Conservation (phyloP, 2,888 invertebrate species). For the Homarus gammarus region DNA sequence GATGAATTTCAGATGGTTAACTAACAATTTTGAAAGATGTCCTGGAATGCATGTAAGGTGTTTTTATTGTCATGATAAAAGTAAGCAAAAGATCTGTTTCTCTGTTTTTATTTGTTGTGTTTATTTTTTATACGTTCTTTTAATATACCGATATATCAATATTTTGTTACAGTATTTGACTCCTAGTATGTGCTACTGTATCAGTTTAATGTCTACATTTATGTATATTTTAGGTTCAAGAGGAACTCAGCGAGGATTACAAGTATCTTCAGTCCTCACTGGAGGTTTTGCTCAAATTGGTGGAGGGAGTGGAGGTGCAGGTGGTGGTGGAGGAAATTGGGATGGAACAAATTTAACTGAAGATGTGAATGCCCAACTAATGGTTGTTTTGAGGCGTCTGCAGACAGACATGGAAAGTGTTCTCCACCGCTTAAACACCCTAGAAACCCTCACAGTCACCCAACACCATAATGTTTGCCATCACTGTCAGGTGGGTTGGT, state of each 20-base stretch:
- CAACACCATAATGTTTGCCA: slow-evolving; percentile 60
- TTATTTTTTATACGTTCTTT: too few relatives aligned
- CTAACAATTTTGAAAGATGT: too few relatives aligned
- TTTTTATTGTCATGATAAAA: too few relatives aligned
- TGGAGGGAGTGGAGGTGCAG: slow-evolving; percentile 40
- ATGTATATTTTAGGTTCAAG: slow-evolving; percentile 23
- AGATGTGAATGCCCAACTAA: slow-evolving; percentile 59
- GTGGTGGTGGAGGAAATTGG: slow-evolving; percentile 22
- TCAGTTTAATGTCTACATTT: too few relatives aligned
- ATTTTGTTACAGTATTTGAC: too few relatives aligned
- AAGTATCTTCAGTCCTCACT: background rate
- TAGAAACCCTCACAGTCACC: slow-evolving; percentile 52
- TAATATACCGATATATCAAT: too few relatives aligned
- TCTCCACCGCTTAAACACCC: slow-evolving; percentile 51
- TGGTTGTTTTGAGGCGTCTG: slow-evolving; percentile 53
- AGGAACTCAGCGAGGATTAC: background rate
- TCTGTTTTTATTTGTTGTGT: too few relatives aligned
- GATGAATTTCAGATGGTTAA: too few relatives aligned
- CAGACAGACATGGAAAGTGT: slow-evolving; percentile 70
- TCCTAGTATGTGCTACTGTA: too few relatives aligned
- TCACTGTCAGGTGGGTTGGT: slow-evolving; percentile 48
- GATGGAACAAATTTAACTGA: slow-evolving; percentile 12
- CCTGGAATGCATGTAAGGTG: too few relatives aligned
- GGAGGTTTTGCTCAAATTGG: background rate
- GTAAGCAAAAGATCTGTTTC: too few relatives aligned